Base-by-base conservation (phyloP, 2,113 vertebrate species). In the Hippocampus abdominalis region DNA sequence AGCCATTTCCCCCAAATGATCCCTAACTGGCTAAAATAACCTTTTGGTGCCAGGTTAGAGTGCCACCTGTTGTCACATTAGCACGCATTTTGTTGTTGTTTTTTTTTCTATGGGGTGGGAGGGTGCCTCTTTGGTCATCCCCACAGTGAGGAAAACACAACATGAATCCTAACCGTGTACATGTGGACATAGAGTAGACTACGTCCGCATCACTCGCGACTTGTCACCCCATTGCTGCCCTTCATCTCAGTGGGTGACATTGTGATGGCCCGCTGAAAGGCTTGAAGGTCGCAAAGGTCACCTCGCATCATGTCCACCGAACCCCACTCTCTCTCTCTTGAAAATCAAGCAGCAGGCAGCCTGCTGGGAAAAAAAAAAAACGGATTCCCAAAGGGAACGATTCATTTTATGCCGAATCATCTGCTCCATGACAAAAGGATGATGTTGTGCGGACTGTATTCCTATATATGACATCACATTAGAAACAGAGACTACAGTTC, bases 291-390 rank as follows among this genome's bases (percentile, higher is more conserved):
- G 53, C 66, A 63, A 18, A 86, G 85, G 81, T 87, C 86, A 87
- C 25, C 57, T 77, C 77, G 73, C 84, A 81, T 86, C 86, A 84
- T 84, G 82, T 87, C 76, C 81, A 80, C 53, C 76, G 81, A 81
- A 80, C 72, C 77, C 86, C 85, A 49, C 23, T 36, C 32, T 36
- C 5, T 29, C 13, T 16, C 27, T 12, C 36, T n/a, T 75, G 64
- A 71, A 80, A 72, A 85, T 84, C 59, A 76, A 71, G 74, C 77
- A 65, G 68, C 68, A 62, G 42, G 62, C 69, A 54, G 63, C 44
- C 53, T 66, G 27, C 21, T 21, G 49, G 49, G 20, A 51, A 21
- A 51, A 59, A 57, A 25, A 51, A 20, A 51, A 59, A 59, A 27
- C 1, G 18, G 21, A 40, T 40, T n/a, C 36, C 39, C 18, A 63